phyloP scores from a whole-genome alignment of 2,113 vertebrate species.

The Petrocephalus microphthalmus region DNA sequence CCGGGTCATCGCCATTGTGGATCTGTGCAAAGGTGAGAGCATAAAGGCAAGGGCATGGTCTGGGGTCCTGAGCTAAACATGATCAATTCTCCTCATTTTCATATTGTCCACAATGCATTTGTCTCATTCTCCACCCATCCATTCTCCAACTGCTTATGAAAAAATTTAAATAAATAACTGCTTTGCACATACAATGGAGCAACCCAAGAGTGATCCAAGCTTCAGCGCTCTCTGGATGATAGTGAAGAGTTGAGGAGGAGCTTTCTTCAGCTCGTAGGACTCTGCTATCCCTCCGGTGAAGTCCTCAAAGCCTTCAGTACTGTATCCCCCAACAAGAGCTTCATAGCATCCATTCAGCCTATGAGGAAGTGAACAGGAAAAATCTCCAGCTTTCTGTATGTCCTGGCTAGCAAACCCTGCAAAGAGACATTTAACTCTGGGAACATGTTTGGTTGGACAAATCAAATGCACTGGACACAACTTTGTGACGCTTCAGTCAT shows the following conservation, averaged over 20 bases:
- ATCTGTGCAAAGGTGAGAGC: conserved; percentile 40
- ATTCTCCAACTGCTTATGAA: neutral
- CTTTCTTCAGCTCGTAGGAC: conserved; percentile 63
- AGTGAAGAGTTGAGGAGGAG: conserved; percentile 54
- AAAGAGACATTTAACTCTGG: neutral
- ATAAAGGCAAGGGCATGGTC: neutral
- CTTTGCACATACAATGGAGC: conserved; percentile 52
- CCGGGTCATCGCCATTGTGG: conserved; percentile 50
- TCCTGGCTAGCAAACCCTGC: neutral
- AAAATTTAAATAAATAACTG: neutral
- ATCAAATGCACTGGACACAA: neutral
- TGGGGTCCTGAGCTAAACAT: neutral
- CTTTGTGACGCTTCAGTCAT: neutral
- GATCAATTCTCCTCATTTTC: neutral
- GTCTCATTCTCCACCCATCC: neutral
- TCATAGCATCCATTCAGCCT: conserved; percentile 84
- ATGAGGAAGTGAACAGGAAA: neutral
- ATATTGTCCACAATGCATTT: neutral
- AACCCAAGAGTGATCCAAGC: conserved; percentile 60
- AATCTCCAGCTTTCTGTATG: neutral
- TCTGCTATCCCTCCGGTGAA: conserved; percentile 90
- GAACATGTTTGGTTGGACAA: neutral
- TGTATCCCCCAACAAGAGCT: conserved; percentile 77
- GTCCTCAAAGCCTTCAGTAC: conserved; percentile 89
- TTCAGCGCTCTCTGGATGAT: conserved; percentile 53